Conservation (phyloP, 30 jellyfish, hydroid and myxozoan species). For the Aurelia aurita complex sp. Pacific region DNA sequence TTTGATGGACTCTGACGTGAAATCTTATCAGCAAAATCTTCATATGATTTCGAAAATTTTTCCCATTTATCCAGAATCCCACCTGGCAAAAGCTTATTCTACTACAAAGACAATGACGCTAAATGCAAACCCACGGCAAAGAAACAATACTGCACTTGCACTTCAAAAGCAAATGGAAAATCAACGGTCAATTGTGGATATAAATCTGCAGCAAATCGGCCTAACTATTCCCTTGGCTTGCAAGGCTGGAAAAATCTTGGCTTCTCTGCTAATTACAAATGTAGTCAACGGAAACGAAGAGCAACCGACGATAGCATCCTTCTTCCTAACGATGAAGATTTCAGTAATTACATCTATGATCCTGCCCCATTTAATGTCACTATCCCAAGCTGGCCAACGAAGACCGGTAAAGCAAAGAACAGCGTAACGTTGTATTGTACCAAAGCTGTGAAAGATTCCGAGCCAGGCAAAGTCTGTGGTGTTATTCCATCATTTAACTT, state of each 20-base stretch:
- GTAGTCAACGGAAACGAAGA: slow-evolving; percentile 12
- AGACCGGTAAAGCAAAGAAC: slow-evolving; percentile 21
- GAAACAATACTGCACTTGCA: slow-evolving; percentile 34
- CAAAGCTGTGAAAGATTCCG: slow-evolving; percentile 15
- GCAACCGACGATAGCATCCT: background rate
- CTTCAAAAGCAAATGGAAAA: background rate
- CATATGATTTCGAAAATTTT: background rate
- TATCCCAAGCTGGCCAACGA: slow-evolving; percentile 41
- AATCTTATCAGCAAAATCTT: too few species aligned
- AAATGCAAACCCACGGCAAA: slow-evolving; percentile 1
- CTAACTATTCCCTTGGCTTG: background rate
- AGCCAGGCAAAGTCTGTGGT: slow-evolving; percentile 39
- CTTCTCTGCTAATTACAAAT: slow-evolving; percentile 3
- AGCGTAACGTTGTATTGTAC: slow-evolving; percentile 11
- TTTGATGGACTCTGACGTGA: too few species aligned
- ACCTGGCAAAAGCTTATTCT: slow-evolving; percentile 52
- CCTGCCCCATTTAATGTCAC: slow-evolving; percentile 8
- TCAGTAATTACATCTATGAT: background rate
- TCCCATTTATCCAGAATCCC: slow-evolving; percentile 3
- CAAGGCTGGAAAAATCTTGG: slow-evolving; percentile 14
- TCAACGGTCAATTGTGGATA: slow-evolving; percentile 7
- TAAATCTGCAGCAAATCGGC: slow-evolving; percentile 9
- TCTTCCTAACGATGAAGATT: slow-evolving; percentile 29
- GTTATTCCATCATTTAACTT: slow-evolving; percentile 11
- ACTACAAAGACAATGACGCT: slow-evolving; percentile 1